Conservation (phyloP, 2,113 vertebrate genomes). For the Myanophis thanlyinensis region DNA sequence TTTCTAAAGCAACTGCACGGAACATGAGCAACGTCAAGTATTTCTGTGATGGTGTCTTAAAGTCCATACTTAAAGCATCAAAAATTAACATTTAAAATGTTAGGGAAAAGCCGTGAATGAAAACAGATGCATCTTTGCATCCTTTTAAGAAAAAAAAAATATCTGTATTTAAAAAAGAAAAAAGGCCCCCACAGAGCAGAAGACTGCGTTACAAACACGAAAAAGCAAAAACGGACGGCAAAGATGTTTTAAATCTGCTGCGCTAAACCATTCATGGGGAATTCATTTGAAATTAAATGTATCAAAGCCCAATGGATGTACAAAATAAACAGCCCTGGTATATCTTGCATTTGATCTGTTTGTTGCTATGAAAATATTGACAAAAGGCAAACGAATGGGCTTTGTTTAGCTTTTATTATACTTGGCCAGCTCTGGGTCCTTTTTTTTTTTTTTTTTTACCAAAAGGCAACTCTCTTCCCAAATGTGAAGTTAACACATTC, state of each 20-base stretch:
- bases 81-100: neutral
- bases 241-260: neutral
- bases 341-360: slow-evolving; percentile 56
- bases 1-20: neutral
- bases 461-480: slow-evolving; percentile 42
- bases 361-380: slow-evolving; percentile 57
- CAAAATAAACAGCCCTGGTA: slow-evolving; percentile 31
- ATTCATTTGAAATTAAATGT: slow-evolving; percentile 58
- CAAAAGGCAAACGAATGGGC: slow-evolving; percentile 54
- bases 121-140: neutral
- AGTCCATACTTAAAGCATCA: neutral
- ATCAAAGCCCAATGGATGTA: slow-evolving; percentile 49
- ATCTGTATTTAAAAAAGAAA: neutral
- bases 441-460: slow-evolving; percentile 43
- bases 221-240: neutral
- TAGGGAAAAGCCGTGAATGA: neutral
- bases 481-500: slow-evolving; percentile 53
- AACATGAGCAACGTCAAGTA: neutral
- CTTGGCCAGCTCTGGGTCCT: slow-evolving; percentile 45
- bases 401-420: slow-evolving; percentile 58
- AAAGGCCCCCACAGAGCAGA: neutral
- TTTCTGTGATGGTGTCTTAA: neutral
- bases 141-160: neutral
- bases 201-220: neutral
- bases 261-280: slow-evolving; percentile 41